A percentile compares a stretch with the other conserved stretches of the same genome.
Evolutionary conservation across 2,113 vertebrate species (phyloP).

Genomic region (Natator depressus): DNA sequence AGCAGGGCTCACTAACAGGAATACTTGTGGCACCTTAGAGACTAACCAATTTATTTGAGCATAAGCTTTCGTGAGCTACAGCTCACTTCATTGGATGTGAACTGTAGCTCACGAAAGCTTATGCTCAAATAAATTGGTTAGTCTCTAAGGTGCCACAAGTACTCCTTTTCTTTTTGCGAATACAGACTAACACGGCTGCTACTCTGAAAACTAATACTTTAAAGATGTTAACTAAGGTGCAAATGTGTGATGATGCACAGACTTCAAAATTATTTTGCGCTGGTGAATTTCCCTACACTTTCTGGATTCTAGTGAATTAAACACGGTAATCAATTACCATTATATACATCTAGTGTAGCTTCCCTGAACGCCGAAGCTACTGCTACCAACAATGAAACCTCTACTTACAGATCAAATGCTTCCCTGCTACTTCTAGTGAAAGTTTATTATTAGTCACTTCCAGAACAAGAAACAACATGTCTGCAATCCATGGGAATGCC

Average conservation of each 20-base stretch:
- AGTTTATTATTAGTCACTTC: neutral
- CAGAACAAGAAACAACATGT: neutral
- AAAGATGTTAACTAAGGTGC: neutral
- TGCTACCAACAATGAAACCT: neutral
- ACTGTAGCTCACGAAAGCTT: no score
- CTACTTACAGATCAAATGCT: neutral
- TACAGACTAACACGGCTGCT: no score
- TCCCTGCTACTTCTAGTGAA: neutral
- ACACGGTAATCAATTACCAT: neutral
- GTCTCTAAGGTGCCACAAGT: no score
- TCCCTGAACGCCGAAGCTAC: neutral
- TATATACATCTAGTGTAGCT: neutral
- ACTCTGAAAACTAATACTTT: neutral
- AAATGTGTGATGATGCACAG: neutral
- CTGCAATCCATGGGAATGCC: neutral
- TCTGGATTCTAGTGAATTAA: neutral
- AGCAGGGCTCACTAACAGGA: neutral
- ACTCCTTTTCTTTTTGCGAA: no score
- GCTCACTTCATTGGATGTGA: no score
- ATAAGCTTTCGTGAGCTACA: no score
- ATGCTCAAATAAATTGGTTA: no score
- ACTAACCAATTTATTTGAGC: no score
- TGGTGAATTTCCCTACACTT: neutral
- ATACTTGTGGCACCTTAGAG: no score
- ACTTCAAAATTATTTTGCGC: neutral